Percentiles rank a stretch among this genome's conserved stretches.
These are phyloP conservation scores for Eurytoma adleriae DNA, from an alignment of 2,888 invertebrate species.

Conservation along the genomic window DNA sequence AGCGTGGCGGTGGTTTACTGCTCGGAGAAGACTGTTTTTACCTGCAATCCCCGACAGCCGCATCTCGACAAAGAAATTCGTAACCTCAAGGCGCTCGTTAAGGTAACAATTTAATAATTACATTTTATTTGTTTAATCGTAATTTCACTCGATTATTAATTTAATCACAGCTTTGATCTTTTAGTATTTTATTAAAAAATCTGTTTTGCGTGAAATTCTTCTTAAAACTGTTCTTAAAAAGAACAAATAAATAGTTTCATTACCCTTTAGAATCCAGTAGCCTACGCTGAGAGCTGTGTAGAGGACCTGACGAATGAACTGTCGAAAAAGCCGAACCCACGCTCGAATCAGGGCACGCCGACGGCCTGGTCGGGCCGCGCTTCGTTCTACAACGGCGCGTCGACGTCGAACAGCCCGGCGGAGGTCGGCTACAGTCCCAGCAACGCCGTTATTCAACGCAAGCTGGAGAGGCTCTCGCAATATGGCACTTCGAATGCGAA, in stretches of 20 bases:
- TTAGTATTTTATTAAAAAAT: not conserved
- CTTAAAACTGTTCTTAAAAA: not conserved
- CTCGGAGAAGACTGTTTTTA: conserved; percentile 81
- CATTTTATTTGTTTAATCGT: too few relatives aligned
- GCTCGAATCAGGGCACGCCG: conserved; percentile 57
- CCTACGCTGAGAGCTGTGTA: conserved; percentile 64
- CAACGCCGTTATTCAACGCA: conserved; percentile 65
- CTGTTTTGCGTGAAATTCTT: not conserved
- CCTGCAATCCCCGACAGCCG: conserved; percentile 79
- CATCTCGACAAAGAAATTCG: conserved; percentile 77
- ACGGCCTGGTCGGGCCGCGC: conserved; percentile 15
- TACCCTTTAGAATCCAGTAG: conserved; percentile 61
- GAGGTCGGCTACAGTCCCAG: conserved; percentile 44
- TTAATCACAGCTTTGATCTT: not conserved
- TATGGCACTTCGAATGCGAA: conserved; percentile 77
- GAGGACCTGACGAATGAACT: conserved; percentile 64
- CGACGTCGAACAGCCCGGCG: not conserved
- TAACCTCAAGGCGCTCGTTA: conserved; percentile 73
- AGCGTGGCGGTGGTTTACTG: conserved; percentile 80
- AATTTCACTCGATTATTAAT: too few relatives aligned
- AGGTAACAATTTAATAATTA: conserved; percentile 59
- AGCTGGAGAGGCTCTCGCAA: conserved; percentile 77
- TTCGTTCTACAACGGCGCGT: not conserved
- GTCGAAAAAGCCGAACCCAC: conserved; percentile 63
- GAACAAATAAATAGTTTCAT: not conserved